Conservation (phyloP, 2,888 invertebrate genomes). For the Trichopoda pennipes region DNA sequence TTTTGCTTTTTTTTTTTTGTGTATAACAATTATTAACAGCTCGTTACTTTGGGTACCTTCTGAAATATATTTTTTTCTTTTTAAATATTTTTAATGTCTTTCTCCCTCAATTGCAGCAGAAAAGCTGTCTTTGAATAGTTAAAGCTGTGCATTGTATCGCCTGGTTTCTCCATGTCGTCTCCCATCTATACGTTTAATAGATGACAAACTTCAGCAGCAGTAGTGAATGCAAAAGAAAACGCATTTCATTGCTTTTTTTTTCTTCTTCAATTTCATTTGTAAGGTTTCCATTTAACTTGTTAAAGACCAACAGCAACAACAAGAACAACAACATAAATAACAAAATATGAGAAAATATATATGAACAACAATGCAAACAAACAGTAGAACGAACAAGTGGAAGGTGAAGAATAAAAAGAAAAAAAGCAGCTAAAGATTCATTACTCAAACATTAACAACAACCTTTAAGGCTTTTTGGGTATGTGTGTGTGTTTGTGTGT, state of each 20-base stretch:
- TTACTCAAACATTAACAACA: conserved; percentile 63
- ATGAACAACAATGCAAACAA: conserved; percentile 25
- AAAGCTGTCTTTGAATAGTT: too few relatives aligned
- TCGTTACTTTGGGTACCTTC: too few relatives aligned
- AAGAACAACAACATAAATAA: conserved; percentile 16
- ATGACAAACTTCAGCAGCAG: too few relatives aligned
- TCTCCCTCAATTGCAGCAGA: too few relatives aligned
- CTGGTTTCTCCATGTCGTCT: background rate
- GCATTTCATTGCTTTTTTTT: conserved; percentile 37
- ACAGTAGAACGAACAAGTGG: conserved; percentile 39
- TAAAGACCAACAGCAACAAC: conserved; percentile 8
- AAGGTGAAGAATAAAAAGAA: conserved; percentile 36
- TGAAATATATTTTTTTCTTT: too few relatives aligned
- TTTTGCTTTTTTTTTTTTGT: too few relatives aligned
- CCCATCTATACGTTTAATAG: too few relatives aligned
- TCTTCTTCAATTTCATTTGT: conserved; percentile 42
- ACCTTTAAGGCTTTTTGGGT: conserved; percentile 51
- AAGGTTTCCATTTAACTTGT: conserved; percentile 53
- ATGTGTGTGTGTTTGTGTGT: background rate
- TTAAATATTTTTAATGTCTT: too few relatives aligned
- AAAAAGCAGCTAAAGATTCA: conserved; percentile 58
- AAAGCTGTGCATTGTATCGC: too few relatives aligned
- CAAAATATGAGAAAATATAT: background rate
- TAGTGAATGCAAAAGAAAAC: conserved; percentile 16
- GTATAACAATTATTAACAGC: too few relatives aligned